Evolutionary conservation across 2,113 vertebrate species (phyloP).

Genomic region (Saccopteryx leptura): DNA sequence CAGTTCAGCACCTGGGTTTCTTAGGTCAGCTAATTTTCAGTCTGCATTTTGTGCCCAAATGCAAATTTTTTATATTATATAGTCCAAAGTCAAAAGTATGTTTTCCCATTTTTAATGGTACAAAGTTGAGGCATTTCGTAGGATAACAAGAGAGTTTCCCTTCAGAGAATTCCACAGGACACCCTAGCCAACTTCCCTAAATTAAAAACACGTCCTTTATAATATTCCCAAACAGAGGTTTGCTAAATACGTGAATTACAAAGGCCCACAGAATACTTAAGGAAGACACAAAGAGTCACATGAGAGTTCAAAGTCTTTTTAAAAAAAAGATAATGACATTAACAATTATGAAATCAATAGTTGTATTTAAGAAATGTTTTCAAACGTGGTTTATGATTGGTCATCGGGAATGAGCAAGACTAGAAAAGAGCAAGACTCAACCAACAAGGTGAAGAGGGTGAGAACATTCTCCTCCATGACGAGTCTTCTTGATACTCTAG

Average conservation of each 20-base stretch:
- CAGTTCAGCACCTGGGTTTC: constrained; percentile 52
- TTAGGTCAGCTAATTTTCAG: constrained; percentile 74
- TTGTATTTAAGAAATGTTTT: neutral
- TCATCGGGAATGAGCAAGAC: too few relatives aligned
- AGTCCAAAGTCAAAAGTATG: constrained; percentile 60
- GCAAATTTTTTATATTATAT: constrained; percentile 66
- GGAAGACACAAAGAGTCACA: neutral
- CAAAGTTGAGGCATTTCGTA: constrained; percentile 57
- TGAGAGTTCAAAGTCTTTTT: neutral
- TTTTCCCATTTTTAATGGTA: constrained; percentile 62
- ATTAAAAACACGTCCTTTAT: constrained; percentile 22
- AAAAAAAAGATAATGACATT: neutral
- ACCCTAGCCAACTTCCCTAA: neutral
- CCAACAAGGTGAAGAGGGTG: too few relatives aligned
- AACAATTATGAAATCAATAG: neutral
- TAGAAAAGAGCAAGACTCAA: neutral
- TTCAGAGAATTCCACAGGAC: constrained; percentile 39
- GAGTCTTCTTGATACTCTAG: neutral
- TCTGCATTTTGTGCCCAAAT: constrained; percentile 65
- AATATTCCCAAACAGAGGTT: neutral
- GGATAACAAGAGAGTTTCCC: constrained; percentile 36
- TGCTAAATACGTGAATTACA: neutral
- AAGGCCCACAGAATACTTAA: neutral
- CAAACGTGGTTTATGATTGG: neutral
- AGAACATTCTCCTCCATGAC: accelerated